Percentiles rank a stretch among this genome's conserved stretches.
phyloP scores from a whole-genome alignment of 1,140 invertebrate genomes.

The Probaryconus sp. region DNA sequence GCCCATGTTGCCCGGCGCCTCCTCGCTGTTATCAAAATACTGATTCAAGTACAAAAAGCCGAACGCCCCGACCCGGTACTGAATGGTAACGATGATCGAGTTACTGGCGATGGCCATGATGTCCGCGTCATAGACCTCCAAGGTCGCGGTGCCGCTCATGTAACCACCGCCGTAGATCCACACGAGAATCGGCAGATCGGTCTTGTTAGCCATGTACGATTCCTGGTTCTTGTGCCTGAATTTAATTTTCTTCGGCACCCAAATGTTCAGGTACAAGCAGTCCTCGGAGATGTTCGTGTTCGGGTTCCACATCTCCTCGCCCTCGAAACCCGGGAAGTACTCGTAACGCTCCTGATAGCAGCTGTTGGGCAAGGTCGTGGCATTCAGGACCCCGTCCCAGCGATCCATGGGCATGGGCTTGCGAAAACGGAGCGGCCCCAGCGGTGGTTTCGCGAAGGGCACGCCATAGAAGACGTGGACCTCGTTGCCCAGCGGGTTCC shows the following conservation, averaged over 20 bases:
- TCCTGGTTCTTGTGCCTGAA: constrained; percentile 81
- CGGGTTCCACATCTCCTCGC: constrained; percentile 97
- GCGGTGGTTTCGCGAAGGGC: constrained; percentile 95
- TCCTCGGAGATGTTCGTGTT: constrained; percentile 96
- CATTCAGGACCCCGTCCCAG: constrained; percentile 91
- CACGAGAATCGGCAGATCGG: constrained; percentile 86
- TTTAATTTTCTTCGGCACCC: constrained; percentile 88
- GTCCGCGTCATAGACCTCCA: constrained; percentile 93
- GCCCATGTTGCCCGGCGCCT: constrained; percentile 89
- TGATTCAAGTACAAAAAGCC: constrained; percentile 91
- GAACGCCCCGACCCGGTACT: constrained; percentile 93
- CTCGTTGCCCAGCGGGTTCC: constrained; percentile 86
- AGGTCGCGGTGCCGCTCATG: constrained; percentile 92
- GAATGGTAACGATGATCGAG: constrained; percentile 91
- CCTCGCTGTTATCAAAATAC: constrained; percentile 84
- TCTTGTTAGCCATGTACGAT: constrained; percentile 76
- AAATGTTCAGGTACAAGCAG: constrained; percentile 95
- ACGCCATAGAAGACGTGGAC: constrained; percentile 95
- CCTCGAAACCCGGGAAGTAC: constrained; percentile 91
- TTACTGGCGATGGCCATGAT: constrained; percentile 90
- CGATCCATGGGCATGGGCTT: constrained; percentile 90
- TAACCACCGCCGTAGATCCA: constrained; percentile 97
- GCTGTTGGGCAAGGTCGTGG: constrained; percentile 87
- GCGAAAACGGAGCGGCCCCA: constrained; percentile 91
- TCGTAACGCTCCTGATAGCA: constrained; percentile 92